phyloP scores from a whole-genome alignment of 92 coral and sea anemone genomes.

The Actinostola sp. region DNA sequence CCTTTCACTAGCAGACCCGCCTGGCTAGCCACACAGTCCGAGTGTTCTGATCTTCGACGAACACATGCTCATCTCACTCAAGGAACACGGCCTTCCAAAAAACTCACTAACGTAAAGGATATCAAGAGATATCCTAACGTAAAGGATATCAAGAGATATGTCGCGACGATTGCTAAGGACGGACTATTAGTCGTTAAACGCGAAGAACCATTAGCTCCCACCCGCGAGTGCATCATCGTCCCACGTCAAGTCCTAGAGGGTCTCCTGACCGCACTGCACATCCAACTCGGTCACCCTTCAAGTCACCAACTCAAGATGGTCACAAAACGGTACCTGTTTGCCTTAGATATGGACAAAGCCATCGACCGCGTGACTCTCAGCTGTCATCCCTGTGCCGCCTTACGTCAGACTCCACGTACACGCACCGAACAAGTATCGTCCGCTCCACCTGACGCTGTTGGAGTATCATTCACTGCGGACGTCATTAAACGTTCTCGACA shows the following conservation, averaged over 20 bases:
- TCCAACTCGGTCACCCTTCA: slow-evolving; percentile 56
- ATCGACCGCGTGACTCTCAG: slow-evolving; percentile 36
- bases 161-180: slow-evolving; percentile 51
- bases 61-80: too few species aligned
- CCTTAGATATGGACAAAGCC: slow-evolving; percentile 63
- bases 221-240: slow-evolving; percentile 59
- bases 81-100: slow-evolving; percentile 68
- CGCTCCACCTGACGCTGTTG: slow-evolving; percentile 48
- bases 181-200: slow-evolving; percentile 69
- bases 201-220: slow-evolving; percentile 45
- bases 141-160: too few species aligned
- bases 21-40: slow-evolving; percentile 21
- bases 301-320: slow-evolving; percentile 58
- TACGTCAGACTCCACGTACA: slow-evolving; percentile 38
- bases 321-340: slow-evolving; percentile 55
- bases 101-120: slow-evolving; percentile 60
- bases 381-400: slow-evolving; percentile 53
- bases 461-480: slow-evolving; percentile 59
- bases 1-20: too few species aligned
- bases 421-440: slow-evolving; percentile 50
- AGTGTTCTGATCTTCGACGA: slow-evolving; percentile 11
- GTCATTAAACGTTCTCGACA: slow-evolving; percentile 58
- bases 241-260: slow-evolving; percentile 65
- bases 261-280: slow-evolving; percentile 61
- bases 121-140: slow-evolving; percentile 59